Evolutionary conservation across 2,113 vertebrate genomes (phyloP).

Genomic region (Carlito syrichta): DNA sequence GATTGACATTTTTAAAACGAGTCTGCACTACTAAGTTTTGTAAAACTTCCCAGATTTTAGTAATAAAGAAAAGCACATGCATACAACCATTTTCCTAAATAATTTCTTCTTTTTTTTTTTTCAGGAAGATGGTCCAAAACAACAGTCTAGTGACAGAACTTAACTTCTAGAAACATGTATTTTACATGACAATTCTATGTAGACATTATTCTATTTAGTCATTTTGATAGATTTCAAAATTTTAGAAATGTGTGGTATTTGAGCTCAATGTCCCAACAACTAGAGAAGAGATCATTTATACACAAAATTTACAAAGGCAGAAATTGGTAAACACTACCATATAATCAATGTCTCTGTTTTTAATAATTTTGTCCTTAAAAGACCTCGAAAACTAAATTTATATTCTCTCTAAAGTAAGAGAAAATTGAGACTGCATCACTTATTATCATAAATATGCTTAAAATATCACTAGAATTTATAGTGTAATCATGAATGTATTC

Average conservation of each 20-base stretch:
- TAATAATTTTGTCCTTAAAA: constrained; percentile 47
- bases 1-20: not conserved
- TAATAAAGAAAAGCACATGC: not conserved
- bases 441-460: constrained; percentile 68
- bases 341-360: not conserved
- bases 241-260: not conserved
- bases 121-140: not conserved
- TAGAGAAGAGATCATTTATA: not conserved
- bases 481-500: constrained; percentile 71
- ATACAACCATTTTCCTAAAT: not conserved
- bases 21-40: not conserved
- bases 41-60: not conserved
- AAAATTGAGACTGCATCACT: constrained; percentile 57
- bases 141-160: not conserved
- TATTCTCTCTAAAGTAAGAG: constrained; percentile 29
- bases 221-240: not conserved
- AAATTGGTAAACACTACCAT: not conserved
- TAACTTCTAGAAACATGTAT: too few relatives aligned
- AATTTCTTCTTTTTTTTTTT: not conserved
- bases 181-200: not conserved
- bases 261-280: not conserved
- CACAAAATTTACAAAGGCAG: not conserved
- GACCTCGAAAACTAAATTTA: constrained; percentile 57
- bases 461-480: constrained; percentile 68
- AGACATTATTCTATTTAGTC: not conserved